A percentile compares a stretch with the other conserved stretches of the same genome.
These are phyloP conservation scores for Myotis planiceps DNA, from an alignment of 2,797 vertebrate species.

Conservation along the genomic window DNA sequence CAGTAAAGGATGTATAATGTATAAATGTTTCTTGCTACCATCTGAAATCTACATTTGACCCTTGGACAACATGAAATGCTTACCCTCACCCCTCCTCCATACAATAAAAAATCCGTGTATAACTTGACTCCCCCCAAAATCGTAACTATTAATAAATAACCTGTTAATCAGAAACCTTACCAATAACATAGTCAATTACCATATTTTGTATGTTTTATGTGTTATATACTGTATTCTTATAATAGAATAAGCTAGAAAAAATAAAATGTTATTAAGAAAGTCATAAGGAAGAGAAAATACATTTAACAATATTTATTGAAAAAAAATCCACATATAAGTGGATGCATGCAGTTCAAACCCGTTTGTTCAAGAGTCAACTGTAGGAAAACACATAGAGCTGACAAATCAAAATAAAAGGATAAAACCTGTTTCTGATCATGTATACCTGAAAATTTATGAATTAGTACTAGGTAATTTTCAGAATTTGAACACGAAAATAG, in stretches of 20 bases:
- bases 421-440: not conserved
- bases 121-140: not conserved
- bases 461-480: not conserved
- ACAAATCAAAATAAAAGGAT: not conserved
- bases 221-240: not conserved
- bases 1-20: not conserved
- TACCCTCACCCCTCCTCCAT: no score
- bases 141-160: not conserved
- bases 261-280: not conserved
- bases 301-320: not conserved
- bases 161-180: not conserved
- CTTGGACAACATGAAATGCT: not conserved
- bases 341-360: not conserved
- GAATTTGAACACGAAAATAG: conserved; percentile 26
- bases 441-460: not conserved
- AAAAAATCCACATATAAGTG: not conserved
- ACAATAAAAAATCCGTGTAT: not conserved
- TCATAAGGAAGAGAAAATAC: not conserved
- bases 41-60: not conserved
- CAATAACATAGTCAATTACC: not conserved
- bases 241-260: not conserved
- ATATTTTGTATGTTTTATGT: not conserved
- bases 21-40: not conserved
- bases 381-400: not conserved
- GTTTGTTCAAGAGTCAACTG: not conserved